Evolutionary conservation across 2,113 vertebrate species (phyloP), one percentile per base, ranked within the genome.

Genomic region (Lepus europaeus): DNA sequence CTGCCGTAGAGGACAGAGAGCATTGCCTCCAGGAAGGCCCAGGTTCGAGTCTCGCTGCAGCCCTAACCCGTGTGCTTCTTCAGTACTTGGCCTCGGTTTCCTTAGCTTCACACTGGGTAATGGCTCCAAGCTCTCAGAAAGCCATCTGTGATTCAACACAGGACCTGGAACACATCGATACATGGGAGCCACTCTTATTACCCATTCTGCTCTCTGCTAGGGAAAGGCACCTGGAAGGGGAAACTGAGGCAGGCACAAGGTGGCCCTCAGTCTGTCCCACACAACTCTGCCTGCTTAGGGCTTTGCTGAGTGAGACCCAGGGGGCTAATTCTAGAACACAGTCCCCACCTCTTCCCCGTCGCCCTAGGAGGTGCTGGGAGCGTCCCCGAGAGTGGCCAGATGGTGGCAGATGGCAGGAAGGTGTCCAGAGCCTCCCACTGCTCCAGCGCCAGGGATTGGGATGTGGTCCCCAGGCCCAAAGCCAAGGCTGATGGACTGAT

Each of bases 351-450:
- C 49, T 36, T 76, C 25, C 36, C 17, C 59, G 90, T 73, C 80
- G 72, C 69, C 77, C 56, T 84, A 49, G 33, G 78, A 49, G 49
- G 84, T 51, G 23, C 33, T 27, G 7, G 56, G 31, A 53, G 31
- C 6, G n/a, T 90, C 77, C 79, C 36, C 3, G 16, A 90, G 73
- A 63, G 25, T 74, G 77, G 84, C 70, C 76, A 53, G 87, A 39
- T 27, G 9, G 49, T 69, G 72, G 69, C 0, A 0, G 6, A 39
- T 72, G 78, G 45, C 36, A 70, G 68, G 49, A 53, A 73, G 77
- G 61, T 86, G 77, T 23, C 36, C 19, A 91, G 95, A 61, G 76
- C 36, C 76, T 91, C 86, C 68, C 66, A 14, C 5, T 33, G 80
- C 17, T 45, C 49, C 17, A 10, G 59, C 36, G 80, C 64, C 68